phyloP scores from a whole-genome alignment of 1,140 invertebrate genomes.

The Lordiphosa stackelbergi region DNA sequence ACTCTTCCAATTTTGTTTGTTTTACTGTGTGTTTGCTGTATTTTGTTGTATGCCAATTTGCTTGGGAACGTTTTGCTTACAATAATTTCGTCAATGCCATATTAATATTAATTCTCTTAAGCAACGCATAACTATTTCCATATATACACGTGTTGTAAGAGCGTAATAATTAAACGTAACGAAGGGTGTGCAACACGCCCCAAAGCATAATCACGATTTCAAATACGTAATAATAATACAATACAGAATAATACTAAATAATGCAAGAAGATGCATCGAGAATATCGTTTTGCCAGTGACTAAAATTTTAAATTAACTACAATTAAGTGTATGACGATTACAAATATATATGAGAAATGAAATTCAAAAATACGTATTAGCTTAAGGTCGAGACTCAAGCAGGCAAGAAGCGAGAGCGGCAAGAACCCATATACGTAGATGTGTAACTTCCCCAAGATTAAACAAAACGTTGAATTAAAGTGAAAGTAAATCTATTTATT shows the following conservation, averaged over 20 bases:
- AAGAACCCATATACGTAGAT: slow-evolving; percentile 67
- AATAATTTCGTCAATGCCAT: slow-evolving; percentile 71
- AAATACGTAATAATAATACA: slow-evolving; percentile 72
- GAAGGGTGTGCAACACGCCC: slow-evolving; percentile 72
- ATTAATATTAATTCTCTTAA: slow-evolving; percentile 66
- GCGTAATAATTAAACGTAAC: slow-evolving; percentile 36
- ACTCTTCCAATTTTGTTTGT: slow-evolving; percentile 60
- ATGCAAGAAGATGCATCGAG: slow-evolving; percentile 20
- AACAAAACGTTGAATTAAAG: slow-evolving; percentile 46
- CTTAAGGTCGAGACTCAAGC: slow-evolving; percentile 45
- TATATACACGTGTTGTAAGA: slow-evolving; percentile 45
- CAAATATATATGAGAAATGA: slow-evolving; percentile 22
- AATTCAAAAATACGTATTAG: slow-evolving; percentile 73
- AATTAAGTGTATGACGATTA: slow-evolving; percentile 23
- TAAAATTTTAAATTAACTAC: slow-evolving; percentile 57
- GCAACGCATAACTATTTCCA: slow-evolving; percentile 60
- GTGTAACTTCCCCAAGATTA: slow-evolving; percentile 61
- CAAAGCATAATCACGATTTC: slow-evolving; percentile 75
- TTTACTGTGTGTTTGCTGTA: slow-evolving; percentile 40
- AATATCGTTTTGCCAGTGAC: slow-evolving; percentile 68
- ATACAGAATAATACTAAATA: slow-evolving; percentile 18
- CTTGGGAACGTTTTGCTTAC: slow-evolving; percentile 25
- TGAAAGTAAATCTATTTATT: slow-evolving; percentile 58
- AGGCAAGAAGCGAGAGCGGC: slow-evolving; percentile 12
- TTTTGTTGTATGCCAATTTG: slow-evolving; percentile 54